Evolutionary conservation across 2,888 invertebrate genomes (phyloP), one percentile per base, ranked within the genome.

Genomic region (Chrysina gloriosa): DNA sequence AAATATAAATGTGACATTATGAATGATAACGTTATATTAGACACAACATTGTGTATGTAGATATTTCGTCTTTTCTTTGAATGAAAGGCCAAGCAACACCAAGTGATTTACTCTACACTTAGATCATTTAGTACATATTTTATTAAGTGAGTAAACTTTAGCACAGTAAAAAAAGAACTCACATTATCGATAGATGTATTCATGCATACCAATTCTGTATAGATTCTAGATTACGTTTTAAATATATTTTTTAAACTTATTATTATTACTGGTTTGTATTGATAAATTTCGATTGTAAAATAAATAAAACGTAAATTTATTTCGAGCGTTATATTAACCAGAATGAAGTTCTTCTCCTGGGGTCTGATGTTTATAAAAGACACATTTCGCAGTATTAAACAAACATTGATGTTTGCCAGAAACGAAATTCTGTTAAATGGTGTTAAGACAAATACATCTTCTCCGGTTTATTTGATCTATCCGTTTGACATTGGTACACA

Each of bases 111-210:
- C 58, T 39, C 39, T 58, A 58, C 58, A 58, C 58, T 58, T 58
- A 58, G 58, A 58, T 58, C 58, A 58, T 58, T 58, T 58, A 58
- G 58, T 58, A 58, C 58, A 36, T 58, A 58, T 58, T 58, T 58
- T 58, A 58, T 58, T 58, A 39, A 39, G 58, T 39, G 58, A 58
- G 58, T 58, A 58, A 58, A 58, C 58, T 39, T 58, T 58, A 58
- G 58, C 58, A 39, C 42, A 58, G 39, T 58, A 58, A 58, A 58
- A 58, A 56, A 56, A 39, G 58, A 58, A 58, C 39, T 36, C 27
- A 39, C 39, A 39, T 58, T 58, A 58, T 58, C 58, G 58, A 58
- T 58, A 39, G 25, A 39, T 39, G 39, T 58, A 39, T 58, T 58
- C 27, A 58, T 58, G 42, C 25, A 19, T 31, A 39, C n/a, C n/a